Conservation (phyloP, 92 coral and sea anemone genomes). For the Phymanthus crucifer region DNA sequence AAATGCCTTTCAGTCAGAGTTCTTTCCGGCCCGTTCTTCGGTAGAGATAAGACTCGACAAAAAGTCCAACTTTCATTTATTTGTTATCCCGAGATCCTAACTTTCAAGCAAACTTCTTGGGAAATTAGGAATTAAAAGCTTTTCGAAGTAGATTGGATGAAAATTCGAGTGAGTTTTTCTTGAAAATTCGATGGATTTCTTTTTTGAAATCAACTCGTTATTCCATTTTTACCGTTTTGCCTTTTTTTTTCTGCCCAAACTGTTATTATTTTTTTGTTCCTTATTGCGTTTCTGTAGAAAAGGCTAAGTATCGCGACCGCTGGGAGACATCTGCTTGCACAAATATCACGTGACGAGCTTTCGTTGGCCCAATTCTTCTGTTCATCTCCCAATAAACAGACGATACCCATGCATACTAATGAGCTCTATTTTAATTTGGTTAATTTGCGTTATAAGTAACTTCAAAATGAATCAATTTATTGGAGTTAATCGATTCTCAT, state of each 20-base stretch:
- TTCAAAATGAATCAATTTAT: constrained; percentile 84
- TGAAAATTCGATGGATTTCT: constrained; percentile 17
- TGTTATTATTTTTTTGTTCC: constrained; percentile 17
- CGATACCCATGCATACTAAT: constrained; percentile 60
- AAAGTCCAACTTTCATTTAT: constrained; percentile 41
- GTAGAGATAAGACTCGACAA: constrained; percentile 54
- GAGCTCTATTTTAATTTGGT: constrained; percentile 72
- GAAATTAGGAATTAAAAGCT: constrained; percentile 15
- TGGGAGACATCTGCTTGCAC: constrained; percentile 63
- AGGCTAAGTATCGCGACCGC: constrained; percentile 43
- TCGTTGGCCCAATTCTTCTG: constrained; percentile 43
- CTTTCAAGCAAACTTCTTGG: constrained; percentile 19
- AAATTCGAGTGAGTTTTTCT: constrained; percentile 12
- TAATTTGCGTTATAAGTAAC: constrained; percentile 89
- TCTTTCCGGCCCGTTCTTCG: constrained; percentile 69
- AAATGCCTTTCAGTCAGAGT: constrained; percentile 33
- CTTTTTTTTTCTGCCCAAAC: neutral
- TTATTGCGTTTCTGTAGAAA: constrained; percentile 30
- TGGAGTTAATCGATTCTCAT: constrained; percentile 78
- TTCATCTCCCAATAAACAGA: constrained; percentile 46
- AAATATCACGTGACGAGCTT: constrained; percentile 58
- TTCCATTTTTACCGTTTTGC: constrained; percentile 8
- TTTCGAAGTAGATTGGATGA: constrained; percentile 27
- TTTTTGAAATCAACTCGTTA: constrained; percentile 5
- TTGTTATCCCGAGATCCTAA: constrained; percentile 38